Conservation (phyloP, 2,797 vertebrate species). For the Craterocephalus amniculus region DNA sequence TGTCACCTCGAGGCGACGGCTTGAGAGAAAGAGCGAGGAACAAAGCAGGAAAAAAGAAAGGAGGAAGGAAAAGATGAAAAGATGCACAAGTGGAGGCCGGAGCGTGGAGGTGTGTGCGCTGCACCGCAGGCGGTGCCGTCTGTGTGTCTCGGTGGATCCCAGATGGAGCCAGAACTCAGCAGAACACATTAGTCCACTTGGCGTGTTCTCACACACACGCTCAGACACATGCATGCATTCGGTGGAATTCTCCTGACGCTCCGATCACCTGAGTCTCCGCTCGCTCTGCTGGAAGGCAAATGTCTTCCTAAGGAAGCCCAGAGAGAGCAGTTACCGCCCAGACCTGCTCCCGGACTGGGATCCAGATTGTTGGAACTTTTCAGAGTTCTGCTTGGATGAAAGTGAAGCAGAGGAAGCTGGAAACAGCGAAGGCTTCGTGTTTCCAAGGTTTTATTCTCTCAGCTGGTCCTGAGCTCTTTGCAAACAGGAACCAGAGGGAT, state of each 20-base stretch:
- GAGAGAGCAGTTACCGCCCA: slow-evolving; percentile 47
- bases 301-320: slow-evolving; percentile 39
- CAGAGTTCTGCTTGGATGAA: slow-evolving; percentile 12
- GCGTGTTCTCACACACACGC: slow-evolving; percentile 56
- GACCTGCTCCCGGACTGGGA: slow-evolving; percentile 32
- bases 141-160: slow-evolving; percentile 67
- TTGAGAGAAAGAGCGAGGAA: slow-evolving; percentile 52
- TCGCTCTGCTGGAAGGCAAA: slow-evolving; percentile 35
- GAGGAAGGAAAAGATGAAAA: slow-evolving; percentile 53
- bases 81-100: slow-evolving; percentile 35
- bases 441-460: no score
- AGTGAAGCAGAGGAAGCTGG: slow-evolving; percentile 1
- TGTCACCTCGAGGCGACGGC: slow-evolving; percentile 59
- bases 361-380: slow-evolving; percentile 4
- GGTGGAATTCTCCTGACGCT: slow-evolving; percentile 58
- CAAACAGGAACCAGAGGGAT: no score
- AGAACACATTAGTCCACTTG: slow-evolving; percentile 76
- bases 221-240: slow-evolving; percentile 59
- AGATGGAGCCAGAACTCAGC: slow-evolving; percentile 76
- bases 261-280: slow-evolving; percentile 74
- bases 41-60: slow-evolving; percentile 40
- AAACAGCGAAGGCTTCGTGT: not conserved
- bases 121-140: slow-evolving; percentile 60
- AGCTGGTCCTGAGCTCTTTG: no score
- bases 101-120: slow-evolving; percentile 16